Evolutionary conservation across 2,797 vertebrate species (phyloP).

Genomic region (Typhlichthys subterraneus): DNA sequence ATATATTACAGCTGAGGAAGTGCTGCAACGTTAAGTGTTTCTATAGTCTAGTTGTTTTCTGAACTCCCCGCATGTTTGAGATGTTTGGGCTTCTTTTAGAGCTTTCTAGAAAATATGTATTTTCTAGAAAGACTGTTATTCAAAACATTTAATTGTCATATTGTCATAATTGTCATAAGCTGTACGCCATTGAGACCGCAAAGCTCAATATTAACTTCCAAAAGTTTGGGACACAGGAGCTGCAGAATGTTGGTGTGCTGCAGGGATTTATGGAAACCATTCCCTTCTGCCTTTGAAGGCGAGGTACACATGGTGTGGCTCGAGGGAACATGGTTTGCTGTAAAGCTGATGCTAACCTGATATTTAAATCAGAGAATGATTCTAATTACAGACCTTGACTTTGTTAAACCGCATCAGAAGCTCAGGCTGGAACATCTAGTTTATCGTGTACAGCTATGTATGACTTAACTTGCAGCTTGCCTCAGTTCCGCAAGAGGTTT

Average conservation of each 20-base stretch:
- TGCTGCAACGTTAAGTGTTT: conserved; percentile 26
- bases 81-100: neutral
- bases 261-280: conserved; percentile 25
- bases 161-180: neutral
- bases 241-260: conserved; percentile 6
- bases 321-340: conserved; percentile 29
- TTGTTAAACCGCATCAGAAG: conserved; percentile 45
- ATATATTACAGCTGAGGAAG: neutral
- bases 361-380: conserved; percentile 54
- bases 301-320: conserved; percentile 25
- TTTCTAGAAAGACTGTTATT: conserved; percentile 25
- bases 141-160: conserved; percentile 17
- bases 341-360: conserved; percentile 37
- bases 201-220: conserved; percentile 6
- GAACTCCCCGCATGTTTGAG: conserved; percentile 25
- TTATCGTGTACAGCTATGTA: conserved; percentile 48
- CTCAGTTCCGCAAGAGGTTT: conserved; percentile 6
- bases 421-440: conserved; percentile 18
- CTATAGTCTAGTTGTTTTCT: conserved; percentile 24
- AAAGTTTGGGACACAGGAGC: conserved; percentile 3
- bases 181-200: conserved; percentile 15
- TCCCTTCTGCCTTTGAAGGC: conserved; percentile 44
- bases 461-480: conserved; percentile 2
- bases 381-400: conserved; percentile 50
- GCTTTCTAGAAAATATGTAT: conserved; percentile 2